phyloP scores from a whole-genome alignment of 2,113 vertebrate genomes.

The Psittacula cyanocephala region DNA sequence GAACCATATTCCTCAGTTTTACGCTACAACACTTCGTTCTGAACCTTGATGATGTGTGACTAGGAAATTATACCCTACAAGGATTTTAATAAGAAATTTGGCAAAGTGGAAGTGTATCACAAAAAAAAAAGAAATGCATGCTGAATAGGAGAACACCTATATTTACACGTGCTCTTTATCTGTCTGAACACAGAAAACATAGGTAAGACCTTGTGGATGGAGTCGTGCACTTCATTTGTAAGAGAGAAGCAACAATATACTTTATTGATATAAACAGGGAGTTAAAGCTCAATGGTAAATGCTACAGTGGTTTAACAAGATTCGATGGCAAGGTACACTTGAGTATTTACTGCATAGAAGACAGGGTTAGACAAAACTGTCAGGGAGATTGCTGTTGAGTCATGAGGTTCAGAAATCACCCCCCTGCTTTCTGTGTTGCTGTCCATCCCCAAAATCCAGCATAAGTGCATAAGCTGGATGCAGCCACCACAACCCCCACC shows the following conservation, averaged over 20 bases:
- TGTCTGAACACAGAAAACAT: neutral
- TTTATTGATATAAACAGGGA: neutral
- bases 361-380: neutral
- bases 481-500: neutral
- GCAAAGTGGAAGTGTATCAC: neutral
- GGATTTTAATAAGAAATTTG: neutral
- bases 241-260: neutral
- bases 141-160: neutral
- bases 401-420: neutral
- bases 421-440: neutral
- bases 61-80: neutral
- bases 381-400: neutral
- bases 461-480: neutral
- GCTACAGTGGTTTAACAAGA: neutral
- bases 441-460: neutral
- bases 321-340: neutral
- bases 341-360: neutral
- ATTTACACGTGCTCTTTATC: neutral
- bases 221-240: neutral
- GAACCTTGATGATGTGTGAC: conserved; percentile 2
- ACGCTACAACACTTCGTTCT: neutral
- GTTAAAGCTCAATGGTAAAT: neutral
- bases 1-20: neutral
- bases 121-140: neutral
- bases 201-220: neutral